Conservation (phyloP, 2,797 vertebrate genomes). For the Synanceia verrucosa region DNA sequence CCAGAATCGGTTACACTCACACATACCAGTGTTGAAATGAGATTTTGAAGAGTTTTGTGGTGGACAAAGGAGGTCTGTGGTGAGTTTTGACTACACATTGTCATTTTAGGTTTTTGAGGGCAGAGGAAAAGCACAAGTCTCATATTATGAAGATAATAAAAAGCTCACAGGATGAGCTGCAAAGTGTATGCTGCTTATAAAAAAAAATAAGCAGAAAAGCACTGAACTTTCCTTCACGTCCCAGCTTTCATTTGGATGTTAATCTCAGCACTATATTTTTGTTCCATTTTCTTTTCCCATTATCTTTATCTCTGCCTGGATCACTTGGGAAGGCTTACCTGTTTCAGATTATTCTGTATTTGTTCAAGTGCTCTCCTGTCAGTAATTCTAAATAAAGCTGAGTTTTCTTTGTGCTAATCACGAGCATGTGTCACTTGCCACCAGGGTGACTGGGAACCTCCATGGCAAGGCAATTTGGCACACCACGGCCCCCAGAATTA, state of each 20-base stretch:
- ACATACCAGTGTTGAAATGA: not conserved
- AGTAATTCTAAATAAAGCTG: slow-evolving; percentile 42
- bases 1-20: slow-evolving; percentile 11
- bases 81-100: not conserved
- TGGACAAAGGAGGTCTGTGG: not conserved
- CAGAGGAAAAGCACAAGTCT: not conserved
- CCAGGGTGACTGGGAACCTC: slow-evolving; percentile 28
- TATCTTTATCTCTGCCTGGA: slow-evolving; percentile 14
- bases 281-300: slow-evolving; percentile 36
- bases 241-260: slow-evolving; percentile 23
- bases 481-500: slow-evolving; percentile 33
- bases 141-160: slow-evolving; percentile 1
- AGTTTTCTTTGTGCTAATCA: slow-evolving; percentile 51
- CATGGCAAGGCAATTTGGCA: slow-evolving; percentile 49
- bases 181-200: not conserved
- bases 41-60: not conserved
- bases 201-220: not conserved
- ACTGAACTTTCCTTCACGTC: slow-evolving; percentile 17
- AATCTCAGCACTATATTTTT: slow-evolving; percentile 1
- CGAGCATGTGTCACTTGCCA: slow-evolving; percentile 47
- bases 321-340: slow-evolving; percentile 10
- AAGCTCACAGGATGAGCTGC: not conserved
- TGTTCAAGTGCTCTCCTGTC: slow-evolving; percentile 5
- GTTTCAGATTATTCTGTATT: slow-evolving; percentile 26
- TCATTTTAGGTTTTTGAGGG: not conserved